Percentiles rank a stretch among this genome's conserved stretches.
These are phyloP conservation scores for Drosophila biarmipes DNA, from an alignment of 1,140 invertebrate species.

Conservation along the genomic window DNA sequence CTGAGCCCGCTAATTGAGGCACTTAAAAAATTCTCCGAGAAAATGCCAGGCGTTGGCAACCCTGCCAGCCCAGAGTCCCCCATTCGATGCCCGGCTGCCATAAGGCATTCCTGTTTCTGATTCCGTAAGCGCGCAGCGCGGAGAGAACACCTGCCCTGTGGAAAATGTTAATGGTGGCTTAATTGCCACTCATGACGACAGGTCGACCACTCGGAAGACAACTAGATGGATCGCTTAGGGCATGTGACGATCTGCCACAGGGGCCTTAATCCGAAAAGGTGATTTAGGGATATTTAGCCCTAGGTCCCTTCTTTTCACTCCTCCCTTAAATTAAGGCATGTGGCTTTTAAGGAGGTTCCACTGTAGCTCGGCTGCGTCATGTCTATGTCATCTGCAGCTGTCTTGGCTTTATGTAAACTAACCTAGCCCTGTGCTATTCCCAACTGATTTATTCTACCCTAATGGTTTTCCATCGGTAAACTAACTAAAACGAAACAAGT, in stretches of 20 bases:
- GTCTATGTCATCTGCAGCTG: slow-evolving; percentile 60
- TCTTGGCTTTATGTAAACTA: slow-evolving; percentile 46
- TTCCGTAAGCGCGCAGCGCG: slow-evolving; percentile 46
- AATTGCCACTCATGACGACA: slow-evolving; percentile 58
- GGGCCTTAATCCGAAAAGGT: not conserved
- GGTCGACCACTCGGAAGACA: slow-evolving; percentile 30
- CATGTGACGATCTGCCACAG: no score
- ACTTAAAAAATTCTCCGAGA: slow-evolving; percentile 37
- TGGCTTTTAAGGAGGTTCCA: slow-evolving; percentile 18
- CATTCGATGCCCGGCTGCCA: no score
- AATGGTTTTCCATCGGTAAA: not conserved
- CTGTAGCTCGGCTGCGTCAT: slow-evolving; percentile 23
- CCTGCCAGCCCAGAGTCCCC: slow-evolving; percentile 34
- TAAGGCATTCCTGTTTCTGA: slow-evolving; percentile 23
- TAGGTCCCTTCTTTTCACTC: no score
- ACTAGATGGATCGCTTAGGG: not conserved
- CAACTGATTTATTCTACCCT: slow-evolving; percentile 28
- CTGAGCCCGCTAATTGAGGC: slow-evolving; percentile 31
- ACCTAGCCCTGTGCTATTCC: slow-evolving; percentile 25
- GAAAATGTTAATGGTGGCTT: slow-evolving; percentile 71
- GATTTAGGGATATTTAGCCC: not conserved
- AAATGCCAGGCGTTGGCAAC: slow-evolving; percentile 33
- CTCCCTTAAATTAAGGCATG: not conserved
- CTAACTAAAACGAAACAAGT: not conserved
- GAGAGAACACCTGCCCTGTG: slow-evolving; percentile 69